Evolutionary conservation across 2,797 vertebrate genomes (phyloP).

Genomic region (Scleropages formosus): DNA sequence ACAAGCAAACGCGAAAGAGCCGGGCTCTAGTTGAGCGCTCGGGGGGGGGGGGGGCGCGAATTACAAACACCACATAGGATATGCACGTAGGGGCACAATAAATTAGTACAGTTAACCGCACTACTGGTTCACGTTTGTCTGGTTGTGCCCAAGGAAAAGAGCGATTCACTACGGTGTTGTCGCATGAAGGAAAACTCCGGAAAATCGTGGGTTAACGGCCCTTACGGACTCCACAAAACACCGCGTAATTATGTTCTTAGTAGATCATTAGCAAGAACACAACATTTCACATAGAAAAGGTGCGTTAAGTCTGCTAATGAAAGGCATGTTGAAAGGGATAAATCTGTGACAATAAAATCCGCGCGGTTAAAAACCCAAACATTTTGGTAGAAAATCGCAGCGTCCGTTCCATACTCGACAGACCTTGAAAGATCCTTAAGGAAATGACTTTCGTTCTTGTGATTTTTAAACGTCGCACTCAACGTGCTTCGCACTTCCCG

Average conservation of each 20-base stretch:
- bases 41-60: conserved; percentile 17
- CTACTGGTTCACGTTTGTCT: conserved; percentile 41
- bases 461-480: conserved; percentile 6
- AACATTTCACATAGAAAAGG: too few relatives aligned
- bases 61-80: conserved; percentile 14
- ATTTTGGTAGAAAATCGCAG: too few relatives aligned
- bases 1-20: conserved; percentile 33
- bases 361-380: too few relatives aligned
- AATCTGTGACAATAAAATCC: too few relatives aligned
- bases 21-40: conserved; percentile 23
- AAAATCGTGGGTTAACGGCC: background rate
- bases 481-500: conserved; percentile 17
- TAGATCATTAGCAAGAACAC: too few relatives aligned
- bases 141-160: conserved; percentile 35
- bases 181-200: background rate
- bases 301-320: too few relatives aligned
- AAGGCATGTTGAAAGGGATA: too few relatives aligned
- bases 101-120: conserved; percentile 35
- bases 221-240: background rate
- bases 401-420: background rate
- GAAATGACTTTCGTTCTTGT: background rate
- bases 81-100: conserved; percentile 43
- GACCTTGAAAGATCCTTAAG: conserved; percentile 9
- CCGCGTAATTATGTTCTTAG: too few relatives aligned
- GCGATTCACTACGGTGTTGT: conserved; percentile 43